Conservation (phyloP, 1,140 invertebrate species). For the Rhopalosiphum padi region DNA sequence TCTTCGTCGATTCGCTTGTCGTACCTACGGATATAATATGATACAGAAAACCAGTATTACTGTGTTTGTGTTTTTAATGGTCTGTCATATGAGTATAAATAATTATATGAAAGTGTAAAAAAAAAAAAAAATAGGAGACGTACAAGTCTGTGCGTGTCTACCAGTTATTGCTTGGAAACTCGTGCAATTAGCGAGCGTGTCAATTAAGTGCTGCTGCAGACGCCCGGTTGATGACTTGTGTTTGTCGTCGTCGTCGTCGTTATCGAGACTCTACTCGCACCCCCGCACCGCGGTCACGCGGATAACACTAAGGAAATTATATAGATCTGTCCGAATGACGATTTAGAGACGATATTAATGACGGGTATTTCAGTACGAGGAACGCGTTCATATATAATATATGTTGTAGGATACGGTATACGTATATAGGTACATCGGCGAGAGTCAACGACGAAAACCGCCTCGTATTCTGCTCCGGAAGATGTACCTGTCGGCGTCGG, state of each 20-base stretch:
- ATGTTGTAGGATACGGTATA: background rate
- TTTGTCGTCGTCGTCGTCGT: background rate
- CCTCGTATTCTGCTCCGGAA: too few relatives aligned
- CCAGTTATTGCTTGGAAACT: background rate
- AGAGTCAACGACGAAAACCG: background rate
- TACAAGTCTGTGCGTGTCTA: background rate
- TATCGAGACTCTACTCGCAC: background rate
- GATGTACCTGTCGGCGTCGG: background rate
- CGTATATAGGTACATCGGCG: background rate
- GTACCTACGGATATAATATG: background rate
- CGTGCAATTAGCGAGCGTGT: slow-evolving; percentile 25
- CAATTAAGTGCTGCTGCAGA: background rate
- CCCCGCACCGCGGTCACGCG: too few relatives aligned
- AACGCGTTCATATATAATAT: background rate
- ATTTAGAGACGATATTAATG: background rate
- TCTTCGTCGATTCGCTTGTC: background rate
- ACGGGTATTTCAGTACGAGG: background rate
- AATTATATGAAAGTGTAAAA: background rate
- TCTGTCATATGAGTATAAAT: background rate
- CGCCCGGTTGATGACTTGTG: background rate
- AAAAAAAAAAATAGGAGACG: background rate
- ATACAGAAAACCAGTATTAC: background rate
- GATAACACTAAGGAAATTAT: background rate
- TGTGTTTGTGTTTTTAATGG: background rate
- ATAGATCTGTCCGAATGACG: background rate